Evolutionary conservation across 2,113 vertebrate species (phyloP), one percentile per base, ranked within the genome.

Genomic region (Epinephelus lanceolatus): DNA sequence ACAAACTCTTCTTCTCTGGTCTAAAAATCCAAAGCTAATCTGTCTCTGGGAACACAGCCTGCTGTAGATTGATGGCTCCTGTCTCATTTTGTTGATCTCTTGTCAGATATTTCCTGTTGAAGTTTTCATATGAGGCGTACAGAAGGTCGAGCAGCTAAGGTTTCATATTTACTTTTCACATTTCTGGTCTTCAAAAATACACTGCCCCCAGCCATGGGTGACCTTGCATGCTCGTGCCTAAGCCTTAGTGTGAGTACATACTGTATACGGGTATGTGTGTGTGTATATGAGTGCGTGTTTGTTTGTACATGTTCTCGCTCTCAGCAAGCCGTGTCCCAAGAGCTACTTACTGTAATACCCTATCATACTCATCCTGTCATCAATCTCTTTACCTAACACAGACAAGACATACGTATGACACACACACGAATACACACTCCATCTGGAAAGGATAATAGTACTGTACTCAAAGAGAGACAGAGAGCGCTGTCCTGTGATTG

Each of bases 291-390:
- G 18, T 51, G 81, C 45, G 52, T 78, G 13, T 76, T 57, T 76
- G 70, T 78, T 40, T 83, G 49, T 56, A 10, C 19, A 21, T 53
- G 80, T 71, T 90, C 69, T 85, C 37, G 0, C 40, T 85, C 62
- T 83, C 65, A 84, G 78, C 72, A 84, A 62, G 79, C 86, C 69
- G 69, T 78, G 73, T 88, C 85, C 84, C 71, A 53, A 69, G 87
- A 93, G 76, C 88, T 88, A 63, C 89, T 92, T 93, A 93, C 40
- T 80, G 4, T 92, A 91, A 91, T 92, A 90, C 86, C 89, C 53
- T 78, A 75, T 92, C 89, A 91, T 83, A 85, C 59, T 86, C 66
- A 86, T 86, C 66, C 78, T 83, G 79, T 75, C 66, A 77, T 88
- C 81, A 89, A 92, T 88, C 87, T 86, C 91, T 89, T 89, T 88